These are phyloP conservation scores for Vulpes vulpes DNA, from an alignment of 2,113 vertebrate genomes.

Conservation along the genomic window DNA sequence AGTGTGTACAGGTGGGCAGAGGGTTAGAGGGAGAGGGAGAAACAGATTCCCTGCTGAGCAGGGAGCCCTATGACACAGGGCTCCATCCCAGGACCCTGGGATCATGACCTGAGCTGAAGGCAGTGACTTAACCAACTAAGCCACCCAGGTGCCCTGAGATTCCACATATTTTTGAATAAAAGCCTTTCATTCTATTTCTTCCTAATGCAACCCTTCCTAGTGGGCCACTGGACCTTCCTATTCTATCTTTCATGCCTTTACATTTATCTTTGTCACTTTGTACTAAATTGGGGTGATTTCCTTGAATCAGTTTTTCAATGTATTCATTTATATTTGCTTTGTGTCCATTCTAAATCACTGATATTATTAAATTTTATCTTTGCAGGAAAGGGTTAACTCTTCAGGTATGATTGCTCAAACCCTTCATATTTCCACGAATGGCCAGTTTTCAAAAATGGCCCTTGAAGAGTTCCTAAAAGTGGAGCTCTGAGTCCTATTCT, in stretches of 20 bases:
- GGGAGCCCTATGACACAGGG: neutral
- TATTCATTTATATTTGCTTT: neutral
- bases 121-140: neutral
- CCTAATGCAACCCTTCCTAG: neutral
- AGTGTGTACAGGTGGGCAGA: neutral
- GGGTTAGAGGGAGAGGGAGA: neutral
- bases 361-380: neutral
- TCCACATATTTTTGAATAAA: neutral
- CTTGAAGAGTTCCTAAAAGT: neutral
- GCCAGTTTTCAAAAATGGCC: conserved; percentile 11
- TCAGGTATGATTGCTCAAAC: neutral
- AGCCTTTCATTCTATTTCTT: neutral
- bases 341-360: neutral
- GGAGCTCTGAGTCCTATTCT: neutral
- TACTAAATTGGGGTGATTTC: neutral
- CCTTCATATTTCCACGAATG: neutral
- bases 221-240: neutral
- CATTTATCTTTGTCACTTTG: neutral
- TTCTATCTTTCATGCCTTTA: neutral
- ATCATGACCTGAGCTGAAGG: neutral
- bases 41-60: neutral
- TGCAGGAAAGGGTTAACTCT: neutral
- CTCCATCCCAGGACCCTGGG: neutral
- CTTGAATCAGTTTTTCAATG: neutral
- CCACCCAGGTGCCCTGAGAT: neutral